Evolutionary conservation across 2,797 vertebrate species (phyloP).

Genomic region (Halcyon leucocephala): DNA sequence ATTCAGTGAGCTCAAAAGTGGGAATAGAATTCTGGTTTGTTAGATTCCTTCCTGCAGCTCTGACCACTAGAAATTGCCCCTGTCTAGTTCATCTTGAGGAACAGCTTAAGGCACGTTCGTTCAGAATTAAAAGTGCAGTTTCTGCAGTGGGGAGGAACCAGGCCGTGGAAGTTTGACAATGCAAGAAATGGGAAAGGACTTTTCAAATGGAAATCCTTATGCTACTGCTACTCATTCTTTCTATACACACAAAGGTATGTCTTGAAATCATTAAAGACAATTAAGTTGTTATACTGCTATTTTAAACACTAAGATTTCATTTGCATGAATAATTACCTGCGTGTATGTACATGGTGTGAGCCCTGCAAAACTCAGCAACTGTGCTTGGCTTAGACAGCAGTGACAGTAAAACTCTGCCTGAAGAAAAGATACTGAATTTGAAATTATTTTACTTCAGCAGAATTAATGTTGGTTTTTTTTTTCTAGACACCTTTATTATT

Average conservation of each 20-base stretch:
- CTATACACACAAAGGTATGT: neutral
- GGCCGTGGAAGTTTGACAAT: neutral
- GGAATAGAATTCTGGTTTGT: neutral
- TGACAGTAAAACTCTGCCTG: neutral
- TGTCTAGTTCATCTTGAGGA: neutral
- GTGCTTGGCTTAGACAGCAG: neutral
- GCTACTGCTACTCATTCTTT: neutral
- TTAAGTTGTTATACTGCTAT: neutral
- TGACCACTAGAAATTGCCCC: neutral
- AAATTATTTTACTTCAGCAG: neutral
- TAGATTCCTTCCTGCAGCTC: neutral
- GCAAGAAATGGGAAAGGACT: neutral
- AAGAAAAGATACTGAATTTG: neutral
- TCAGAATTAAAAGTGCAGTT: neutral
- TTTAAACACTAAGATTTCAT: slow-evolving; percentile 24
- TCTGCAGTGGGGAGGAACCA: neutral
- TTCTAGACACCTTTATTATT: neutral
- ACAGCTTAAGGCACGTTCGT: neutral
- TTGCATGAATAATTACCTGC: slow-evolving; percentile 28
- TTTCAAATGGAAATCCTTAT: neutral
- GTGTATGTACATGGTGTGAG: neutral
- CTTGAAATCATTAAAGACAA: slow-evolving; percentile 9
- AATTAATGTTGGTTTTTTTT: neutral
- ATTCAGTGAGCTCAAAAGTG: neutral
- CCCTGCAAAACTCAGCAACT: neutral